Percentiles rank a stretch among this genome's conserved stretches.
Evolutionary conservation across 2,888 invertebrate genomes (phyloP).

Genomic region (Diadromus collaris): DNA sequence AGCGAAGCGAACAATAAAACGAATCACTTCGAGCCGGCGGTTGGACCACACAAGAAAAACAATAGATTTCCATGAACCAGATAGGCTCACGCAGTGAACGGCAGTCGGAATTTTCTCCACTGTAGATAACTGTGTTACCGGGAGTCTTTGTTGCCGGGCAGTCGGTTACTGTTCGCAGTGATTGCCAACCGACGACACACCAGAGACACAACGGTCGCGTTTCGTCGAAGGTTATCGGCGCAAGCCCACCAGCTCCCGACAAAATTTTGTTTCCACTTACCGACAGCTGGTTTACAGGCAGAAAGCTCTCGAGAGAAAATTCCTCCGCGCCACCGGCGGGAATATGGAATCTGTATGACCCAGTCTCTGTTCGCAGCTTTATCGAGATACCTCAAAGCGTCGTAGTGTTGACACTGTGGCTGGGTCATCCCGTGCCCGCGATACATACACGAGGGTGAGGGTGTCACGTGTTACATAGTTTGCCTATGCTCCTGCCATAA

Average conservation of each 20-base stretch:
- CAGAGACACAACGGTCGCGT: background rate
- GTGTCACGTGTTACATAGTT: background rate
- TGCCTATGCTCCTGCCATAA: background rate
- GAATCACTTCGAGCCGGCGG: background rate
- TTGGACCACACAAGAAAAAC: background rate
- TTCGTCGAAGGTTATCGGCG: slow-evolving; percentile 25
- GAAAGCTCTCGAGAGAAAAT: background rate
- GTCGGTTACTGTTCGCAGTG: slow-evolving; percentile 34
- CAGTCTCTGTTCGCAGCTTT: background rate
- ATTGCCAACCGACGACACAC: background rate
- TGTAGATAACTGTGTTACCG: background rate
- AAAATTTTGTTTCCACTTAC: slow-evolving; percentile 25
- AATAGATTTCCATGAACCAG: background rate
- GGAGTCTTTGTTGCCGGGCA: background rate
- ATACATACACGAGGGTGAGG: background rate
- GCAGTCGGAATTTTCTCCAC: background rate
- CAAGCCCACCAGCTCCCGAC: background rate
- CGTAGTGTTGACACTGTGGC: background rate
- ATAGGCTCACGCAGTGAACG: background rate
- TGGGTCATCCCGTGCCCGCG: background rate
- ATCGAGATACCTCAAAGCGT: background rate
- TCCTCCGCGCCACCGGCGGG: background rate
- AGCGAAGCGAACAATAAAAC: background rate
- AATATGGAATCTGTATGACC: background rate
- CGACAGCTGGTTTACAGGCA: slow-evolving; percentile 34